These are phyloP conservation scores for Sebastes itinus DNA, from an alignment of 2,797 vertebrate species.

Conservation along the genomic window DNA sequence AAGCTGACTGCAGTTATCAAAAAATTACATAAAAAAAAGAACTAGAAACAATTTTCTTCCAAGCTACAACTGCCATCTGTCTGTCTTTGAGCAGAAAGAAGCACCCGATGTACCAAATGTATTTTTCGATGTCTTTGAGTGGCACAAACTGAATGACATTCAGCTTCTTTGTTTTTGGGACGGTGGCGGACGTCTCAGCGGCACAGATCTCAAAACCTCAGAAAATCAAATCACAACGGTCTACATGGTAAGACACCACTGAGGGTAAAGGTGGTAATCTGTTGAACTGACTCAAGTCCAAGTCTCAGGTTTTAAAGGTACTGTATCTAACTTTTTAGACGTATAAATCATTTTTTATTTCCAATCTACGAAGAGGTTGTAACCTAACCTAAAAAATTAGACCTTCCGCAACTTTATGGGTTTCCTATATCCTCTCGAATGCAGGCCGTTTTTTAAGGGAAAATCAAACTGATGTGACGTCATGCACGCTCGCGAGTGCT, in stretches of 20 bases:
- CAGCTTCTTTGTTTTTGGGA: background rate
- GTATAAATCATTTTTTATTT: background rate
- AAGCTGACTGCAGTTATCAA: background rate
- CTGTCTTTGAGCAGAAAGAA: background rate
- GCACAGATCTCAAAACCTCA: background rate
- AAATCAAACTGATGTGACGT: no score
- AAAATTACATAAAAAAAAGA: background rate
- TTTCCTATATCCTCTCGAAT: background rate
- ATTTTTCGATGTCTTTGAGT: background rate
- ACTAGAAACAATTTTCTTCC: background rate
- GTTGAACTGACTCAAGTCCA: slow-evolving; percentile 7
- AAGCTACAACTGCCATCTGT: background rate
- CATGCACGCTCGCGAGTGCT: no score
- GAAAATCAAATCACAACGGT: slow-evolving; percentile 36
- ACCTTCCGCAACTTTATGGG: background rate
- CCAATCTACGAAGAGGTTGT: background rate
- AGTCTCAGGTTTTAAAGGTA: slow-evolving; percentile 3
- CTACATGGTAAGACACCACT: background rate
- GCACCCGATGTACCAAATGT: background rate
- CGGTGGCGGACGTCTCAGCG: slow-evolving; percentile 1
- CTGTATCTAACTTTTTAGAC: background rate
- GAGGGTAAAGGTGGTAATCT: background rate
- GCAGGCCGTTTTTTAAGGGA: no score
- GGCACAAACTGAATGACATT: background rate
- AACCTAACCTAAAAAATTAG: background rate